Evolutionary conservation across 2,888 invertebrate species (phyloP), one percentile per base, ranked within the genome.

Genomic region (Piscicola geometra): DNA sequence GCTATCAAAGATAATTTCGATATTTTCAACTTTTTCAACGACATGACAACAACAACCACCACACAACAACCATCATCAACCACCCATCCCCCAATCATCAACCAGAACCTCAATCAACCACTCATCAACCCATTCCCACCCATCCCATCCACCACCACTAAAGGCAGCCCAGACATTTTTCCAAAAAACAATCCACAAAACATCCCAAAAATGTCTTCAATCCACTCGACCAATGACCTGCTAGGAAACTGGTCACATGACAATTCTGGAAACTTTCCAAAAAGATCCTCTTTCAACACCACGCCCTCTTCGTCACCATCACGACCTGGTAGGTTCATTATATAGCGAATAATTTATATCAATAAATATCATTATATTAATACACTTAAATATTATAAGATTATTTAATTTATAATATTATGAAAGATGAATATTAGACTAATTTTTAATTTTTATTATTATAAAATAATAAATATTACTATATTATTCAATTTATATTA

Each of bases 361-460:
- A n/a, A n/a, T n/a, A n/a, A n/a, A n/a, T n/a, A n/a, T n/a, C n/a
- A n/a, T n/a, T n/a, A n/a, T n/a, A n/a, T n/a, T n/a, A n/a, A n/a
- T n/a, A n/a, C n/a, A n/a, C n/a, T n/a, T n/a, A n/a, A n/a, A n/a
- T n/a, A n/a, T n/a, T n/a, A n/a, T n/a, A n/a, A n/a, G n/a, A n/a
- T n/a, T n/a, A n/a, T n/a, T n/a, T n/a, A n/a, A n/a, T n/a, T n/a
- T n/a, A n/a, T n/a, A n/a, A n/a, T n/a, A n/a, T n/a, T n/a, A n/a
- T n/a, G n/a, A n/a, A n/a, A n/a, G n/a, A n/a, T n/a, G n/a, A n/a
- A n/a, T n/a, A n/a, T n/a, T n/a, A n/a, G n/a, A n/a, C n/a, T n/a
- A n/a, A n/a, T n/a, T n/a, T 56, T 56, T 56, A 18, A 56, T 56
- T 56, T 18, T 56, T 56, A 56, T 56, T 56, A 56, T 56, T 56